Evolutionary conservation across 2,888 invertebrate genomes (phyloP).

Genomic region (Ischnus inquisitorius): DNA sequence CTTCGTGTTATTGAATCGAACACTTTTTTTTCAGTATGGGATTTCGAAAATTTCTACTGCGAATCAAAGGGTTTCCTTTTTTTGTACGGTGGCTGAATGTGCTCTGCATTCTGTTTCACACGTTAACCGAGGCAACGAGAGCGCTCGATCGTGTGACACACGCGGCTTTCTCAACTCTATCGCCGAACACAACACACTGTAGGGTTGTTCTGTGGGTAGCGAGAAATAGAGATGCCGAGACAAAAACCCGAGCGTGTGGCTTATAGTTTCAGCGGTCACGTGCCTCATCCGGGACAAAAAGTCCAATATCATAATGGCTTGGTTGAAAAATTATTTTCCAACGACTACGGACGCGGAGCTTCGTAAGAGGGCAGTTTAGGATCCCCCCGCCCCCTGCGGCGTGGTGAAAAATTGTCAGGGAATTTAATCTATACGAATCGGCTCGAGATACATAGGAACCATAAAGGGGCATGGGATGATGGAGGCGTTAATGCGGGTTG

Average conservation of each 20-base stretch:
- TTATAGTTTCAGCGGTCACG: conserved; percentile 55
- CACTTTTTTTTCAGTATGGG: too few species aligned
- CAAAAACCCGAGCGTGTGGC: conserved; percentile 48
- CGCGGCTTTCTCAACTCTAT: conserved; percentile 42
- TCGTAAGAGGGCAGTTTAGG: conserved; percentile 24
- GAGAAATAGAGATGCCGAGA: conserved; percentile 55
- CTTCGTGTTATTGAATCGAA: too few species aligned
- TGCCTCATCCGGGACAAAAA: conserved; percentile 36
- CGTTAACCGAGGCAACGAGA: conserved; percentile 21
- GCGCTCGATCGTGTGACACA: conserved; percentile 40
- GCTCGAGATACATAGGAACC: conserved; percentile 7
- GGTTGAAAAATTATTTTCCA: conserved; percentile 38
- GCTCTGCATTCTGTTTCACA: background rate
- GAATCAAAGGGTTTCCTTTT: background rate
- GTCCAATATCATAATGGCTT: conserved; percentile 8
- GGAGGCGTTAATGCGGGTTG: conserved; percentile 74
- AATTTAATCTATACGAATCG: conserved; percentile 8
- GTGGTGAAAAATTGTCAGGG: background rate
- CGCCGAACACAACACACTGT: conserved; percentile 21
- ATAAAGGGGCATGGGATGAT: conserved; percentile 73
- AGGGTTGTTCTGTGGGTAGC: conserved; percentile 34
- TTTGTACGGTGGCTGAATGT: background rate
- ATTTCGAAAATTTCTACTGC: too few species aligned
- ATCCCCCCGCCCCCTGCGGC: background rate
- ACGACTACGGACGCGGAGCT: background rate